Conservation (phyloP, 2,113 vertebrate genomes). For the Lota lota region DNA sequence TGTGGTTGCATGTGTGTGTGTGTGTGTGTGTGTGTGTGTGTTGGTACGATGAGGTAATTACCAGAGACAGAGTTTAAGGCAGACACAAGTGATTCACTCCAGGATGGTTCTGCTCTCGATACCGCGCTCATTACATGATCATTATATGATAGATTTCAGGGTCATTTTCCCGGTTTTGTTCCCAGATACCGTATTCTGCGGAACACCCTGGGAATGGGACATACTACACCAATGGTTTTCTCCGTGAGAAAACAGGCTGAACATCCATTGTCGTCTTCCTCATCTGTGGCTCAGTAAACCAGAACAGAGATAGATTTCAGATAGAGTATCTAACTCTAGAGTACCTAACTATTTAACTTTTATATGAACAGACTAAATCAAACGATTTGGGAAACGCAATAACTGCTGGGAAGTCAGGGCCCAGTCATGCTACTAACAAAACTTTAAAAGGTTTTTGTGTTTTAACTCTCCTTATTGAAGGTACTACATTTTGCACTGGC, state of each 20-base stretch:
- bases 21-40: not conserved
- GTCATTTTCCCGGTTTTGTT: constrained; percentile 76
- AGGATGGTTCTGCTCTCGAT: constrained; percentile 47
- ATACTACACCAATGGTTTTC: constrained; percentile 72
- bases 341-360: not conserved
- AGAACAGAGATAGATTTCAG: not conserved
- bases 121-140: constrained; percentile 65
- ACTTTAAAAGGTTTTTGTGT: too few relatives aligned
- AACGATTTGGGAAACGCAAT: not conserved
- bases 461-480: too few relatives aligned
- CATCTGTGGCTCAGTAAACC: constrained; percentile 19
- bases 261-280: constrained; percentile 26
- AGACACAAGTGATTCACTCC: constrained; percentile 59
- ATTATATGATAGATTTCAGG: constrained; percentile 81
- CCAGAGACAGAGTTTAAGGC: constrained; percentile 53
- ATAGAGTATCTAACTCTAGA: too few relatives aligned
- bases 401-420: not conserved
- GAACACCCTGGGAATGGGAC: constrained; percentile 76
- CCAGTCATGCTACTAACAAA: not conserved
- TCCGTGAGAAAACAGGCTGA: constrained; percentile 69
- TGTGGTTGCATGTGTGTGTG: not conserved
- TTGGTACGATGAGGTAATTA: constrained; percentile 44
- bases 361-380: not conserved
- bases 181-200: constrained; percentile 67
- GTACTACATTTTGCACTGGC: too few relatives aligned